These are phyloP conservation scores for Albula glossodonta DNA, from an alignment of 2,113 vertebrate species.

Conservation along the genomic window DNA sequence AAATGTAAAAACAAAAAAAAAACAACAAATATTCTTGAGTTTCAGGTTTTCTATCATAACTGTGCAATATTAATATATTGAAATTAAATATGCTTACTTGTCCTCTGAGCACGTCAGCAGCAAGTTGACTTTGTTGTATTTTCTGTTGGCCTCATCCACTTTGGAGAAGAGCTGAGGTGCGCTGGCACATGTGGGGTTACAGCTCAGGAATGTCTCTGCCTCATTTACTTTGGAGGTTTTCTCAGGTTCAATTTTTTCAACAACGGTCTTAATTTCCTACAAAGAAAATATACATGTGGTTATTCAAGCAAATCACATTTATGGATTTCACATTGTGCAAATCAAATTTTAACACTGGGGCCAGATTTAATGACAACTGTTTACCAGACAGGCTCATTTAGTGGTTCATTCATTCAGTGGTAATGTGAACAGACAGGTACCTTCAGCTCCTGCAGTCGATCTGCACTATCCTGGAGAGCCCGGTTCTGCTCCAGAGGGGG, in stretches of 20 bases:
- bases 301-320: neutral
- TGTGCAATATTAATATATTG: neutral
- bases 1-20: constrained; percentile 12
- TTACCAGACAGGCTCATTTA: neutral
- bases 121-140: constrained; percentile 77
- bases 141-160: constrained; percentile 77
- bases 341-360: neutral
- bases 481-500: constrained; percentile 86
- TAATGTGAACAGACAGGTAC: constrained; percentile 55
- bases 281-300: constrained; percentile 1
- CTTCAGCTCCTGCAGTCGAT: constrained; percentile 84
- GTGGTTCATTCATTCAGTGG: neutral
- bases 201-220: constrained; percentile 77
- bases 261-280: constrained; percentile 79
- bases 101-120: constrained; percentile 83
- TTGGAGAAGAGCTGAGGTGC: constrained; percentile 78
- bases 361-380: neutral
- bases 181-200: constrained; percentile 72
- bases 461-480: constrained; percentile 83
- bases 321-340: neutral
- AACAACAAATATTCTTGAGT: neutral
- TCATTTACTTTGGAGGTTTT: constrained; percentile 74
- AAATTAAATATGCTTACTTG: constrained; percentile 73
- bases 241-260: constrained; percentile 79
- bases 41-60: neutral